Evolutionary conservation across 2,797 vertebrate species (phyloP).

Genomic region (Semotilus atromaculatus): DNA sequence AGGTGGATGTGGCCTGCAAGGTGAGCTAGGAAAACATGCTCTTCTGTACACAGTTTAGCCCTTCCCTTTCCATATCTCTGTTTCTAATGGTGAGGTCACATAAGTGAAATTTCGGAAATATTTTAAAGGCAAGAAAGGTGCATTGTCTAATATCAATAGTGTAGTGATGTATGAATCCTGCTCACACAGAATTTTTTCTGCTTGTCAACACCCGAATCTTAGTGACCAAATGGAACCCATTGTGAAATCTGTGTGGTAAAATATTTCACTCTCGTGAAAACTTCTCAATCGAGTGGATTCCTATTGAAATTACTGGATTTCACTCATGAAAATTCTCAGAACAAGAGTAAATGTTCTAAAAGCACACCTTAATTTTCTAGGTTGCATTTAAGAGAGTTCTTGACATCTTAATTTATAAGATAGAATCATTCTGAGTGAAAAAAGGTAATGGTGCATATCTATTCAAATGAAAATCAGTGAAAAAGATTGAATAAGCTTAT

Average conservation of each 20-base stretch:
- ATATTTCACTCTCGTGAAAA: neutral
- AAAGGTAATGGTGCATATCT: neutral
- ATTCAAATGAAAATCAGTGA: neutral
- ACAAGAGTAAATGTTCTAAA: no score
- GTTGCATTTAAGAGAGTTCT: neutral
- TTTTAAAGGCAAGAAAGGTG: neutral
- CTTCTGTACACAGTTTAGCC: neutral
- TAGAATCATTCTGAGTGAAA: neutral
- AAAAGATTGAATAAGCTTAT: neutral
- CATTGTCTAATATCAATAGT: neutral
- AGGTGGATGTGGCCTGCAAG: constrained; percentile 95
- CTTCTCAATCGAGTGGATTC: neutral
- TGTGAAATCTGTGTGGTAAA: neutral
- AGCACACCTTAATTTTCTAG: neutral
- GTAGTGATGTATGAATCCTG: neutral
- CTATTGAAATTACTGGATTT: neutral
- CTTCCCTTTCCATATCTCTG: neutral
- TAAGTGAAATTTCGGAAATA: neutral
- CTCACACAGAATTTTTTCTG: neutral
- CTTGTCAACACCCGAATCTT: neutral
- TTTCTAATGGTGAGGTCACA: neutral
- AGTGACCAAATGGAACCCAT: neutral
- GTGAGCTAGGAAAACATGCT: constrained; percentile 67
- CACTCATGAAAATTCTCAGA: neutral
- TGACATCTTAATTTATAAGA: neutral